Percentiles rank a stretch among this genome's conserved stretches.
These are phyloP conservation scores for Stegastes partitus DNA, from an alignment of 2,113 vertebrate species.

Conservation along the genomic window DNA sequence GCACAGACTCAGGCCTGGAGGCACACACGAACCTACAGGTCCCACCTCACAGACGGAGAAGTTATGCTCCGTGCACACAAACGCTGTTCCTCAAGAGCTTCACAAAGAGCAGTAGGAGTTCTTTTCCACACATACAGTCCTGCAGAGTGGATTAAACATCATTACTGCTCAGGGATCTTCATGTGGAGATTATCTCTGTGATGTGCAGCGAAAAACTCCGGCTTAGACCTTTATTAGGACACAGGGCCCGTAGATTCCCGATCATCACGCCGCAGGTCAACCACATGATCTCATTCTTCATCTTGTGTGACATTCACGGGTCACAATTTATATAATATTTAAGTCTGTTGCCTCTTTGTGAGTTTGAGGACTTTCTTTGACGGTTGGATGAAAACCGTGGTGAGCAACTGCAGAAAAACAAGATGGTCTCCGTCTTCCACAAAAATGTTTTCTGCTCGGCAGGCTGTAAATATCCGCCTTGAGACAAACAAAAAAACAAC, in stretches of 20 bases:
- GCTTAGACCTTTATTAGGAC: slow-evolving; percentile 37
- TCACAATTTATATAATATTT: background rate
- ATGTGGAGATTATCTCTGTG: slow-evolving; percentile 65
- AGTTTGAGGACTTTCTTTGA: background rate
- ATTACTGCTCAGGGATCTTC: slow-evolving; percentile 59
- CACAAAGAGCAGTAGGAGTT: slow-evolving; percentile 30
- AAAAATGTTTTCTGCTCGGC: slow-evolving; percentile 7
- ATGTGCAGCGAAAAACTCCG: slow-evolving; percentile 46
- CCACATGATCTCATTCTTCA: slow-evolving; percentile 29
- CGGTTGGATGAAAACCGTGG: background rate
- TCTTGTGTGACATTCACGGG: background rate
- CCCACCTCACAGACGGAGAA: no score
- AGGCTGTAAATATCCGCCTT: slow-evolving; percentile 1
- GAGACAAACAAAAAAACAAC: slow-evolving; percentile 35
- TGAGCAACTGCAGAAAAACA: slow-evolving; percentile 20
- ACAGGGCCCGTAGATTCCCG: slow-evolving; percentile 24
- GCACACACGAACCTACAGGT: slow-evolving; percentile 14
- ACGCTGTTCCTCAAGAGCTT: slow-evolving; percentile 3
- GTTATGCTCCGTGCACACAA: background rate
- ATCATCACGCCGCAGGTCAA: slow-evolving; percentile 22
- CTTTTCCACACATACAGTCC: slow-evolving; percentile 26
- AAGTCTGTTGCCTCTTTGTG: background rate
- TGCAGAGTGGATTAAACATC: slow-evolving; percentile 59
- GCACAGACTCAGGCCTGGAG: slow-evolving; percentile 14
- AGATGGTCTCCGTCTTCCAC: background rate